Conservation (phyloP, 53 echinoderm and acorn worm genomes). For the Antedon mediterranea region DNA sequence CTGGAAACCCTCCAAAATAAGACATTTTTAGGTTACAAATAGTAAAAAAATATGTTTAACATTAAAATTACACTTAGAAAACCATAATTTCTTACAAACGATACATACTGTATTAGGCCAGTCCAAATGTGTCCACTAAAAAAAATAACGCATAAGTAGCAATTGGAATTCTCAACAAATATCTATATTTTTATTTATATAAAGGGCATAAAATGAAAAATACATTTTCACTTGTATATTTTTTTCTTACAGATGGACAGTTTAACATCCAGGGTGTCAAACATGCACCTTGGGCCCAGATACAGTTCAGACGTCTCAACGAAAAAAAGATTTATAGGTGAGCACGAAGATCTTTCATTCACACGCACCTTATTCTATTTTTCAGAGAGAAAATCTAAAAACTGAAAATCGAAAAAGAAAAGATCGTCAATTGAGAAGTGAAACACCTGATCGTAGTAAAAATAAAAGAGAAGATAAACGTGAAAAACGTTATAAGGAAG, state of each 20-base stretch:
- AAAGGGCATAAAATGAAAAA: too few species aligned
- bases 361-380: neutral
- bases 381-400: neutral
- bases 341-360: neutral
- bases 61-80: too few species aligned
- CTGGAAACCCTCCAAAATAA: too few species aligned
- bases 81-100: too few species aligned
- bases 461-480: neutral
- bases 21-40: too few species aligned
- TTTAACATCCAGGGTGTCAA: neutral
- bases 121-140: too few species aligned
- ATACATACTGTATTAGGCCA: too few species aligned
- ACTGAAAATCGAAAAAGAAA: neutral
- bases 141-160: too few species aligned
- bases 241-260: neutral
- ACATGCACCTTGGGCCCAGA: neutral
- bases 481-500: neutral
- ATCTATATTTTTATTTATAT: too few species aligned
- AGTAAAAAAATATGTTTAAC: too few species aligned
- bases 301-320: neutral
- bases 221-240: too few species aligned
- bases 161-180: too few species aligned
- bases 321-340: neutral
- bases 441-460: slow-evolving; percentile 8
- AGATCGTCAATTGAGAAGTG: neutral